Evolutionary conservation across 2,113 vertebrate genomes (phyloP).

Genomic region (Bubo bubo): DNA sequence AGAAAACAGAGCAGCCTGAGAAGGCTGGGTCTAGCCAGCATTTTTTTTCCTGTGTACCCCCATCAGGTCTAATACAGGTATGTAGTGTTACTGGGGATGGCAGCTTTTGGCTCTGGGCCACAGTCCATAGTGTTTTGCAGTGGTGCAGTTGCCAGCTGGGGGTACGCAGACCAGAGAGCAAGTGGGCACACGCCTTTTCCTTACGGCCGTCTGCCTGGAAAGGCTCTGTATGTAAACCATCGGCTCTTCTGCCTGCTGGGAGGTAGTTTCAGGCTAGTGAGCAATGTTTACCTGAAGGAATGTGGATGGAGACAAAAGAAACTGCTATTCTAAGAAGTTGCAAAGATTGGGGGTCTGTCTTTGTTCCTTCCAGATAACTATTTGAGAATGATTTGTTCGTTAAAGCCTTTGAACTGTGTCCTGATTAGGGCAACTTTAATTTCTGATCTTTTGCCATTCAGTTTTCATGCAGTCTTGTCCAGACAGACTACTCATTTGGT

Average conservation of each 20-base stretch:
- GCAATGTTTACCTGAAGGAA: neutral
- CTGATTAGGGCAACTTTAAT: neutral
- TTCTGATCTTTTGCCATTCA: neutral
- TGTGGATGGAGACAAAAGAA: neutral
- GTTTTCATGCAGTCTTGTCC: neutral
- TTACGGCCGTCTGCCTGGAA: accelerated
- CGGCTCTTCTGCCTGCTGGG: neutral
- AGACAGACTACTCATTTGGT: neutral
- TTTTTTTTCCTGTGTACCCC: accelerated
- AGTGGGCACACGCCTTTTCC: neutral
- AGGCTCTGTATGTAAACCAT: neutral
- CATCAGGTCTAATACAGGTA: accelerated
- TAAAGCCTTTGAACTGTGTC: neutral
- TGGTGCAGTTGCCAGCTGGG: neutral
- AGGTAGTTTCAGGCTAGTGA: neutral
- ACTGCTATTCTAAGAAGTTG: neutral
- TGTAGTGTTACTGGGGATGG: neutral
- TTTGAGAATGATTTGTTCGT: neutral
- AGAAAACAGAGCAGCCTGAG: neutral
- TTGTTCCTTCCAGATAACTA: neutral
- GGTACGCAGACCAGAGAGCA: neutral
- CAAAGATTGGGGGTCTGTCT: neutral
- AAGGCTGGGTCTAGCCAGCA: neutral
- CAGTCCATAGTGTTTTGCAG: accelerated
- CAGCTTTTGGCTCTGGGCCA: neutral